A percentile compares a stretch with the other conserved stretches of the same genome.
Evolutionary conservation across 2,113 vertebrate genomes (phyloP).

Genomic region (Herpetotheres cachinnans): DNA sequence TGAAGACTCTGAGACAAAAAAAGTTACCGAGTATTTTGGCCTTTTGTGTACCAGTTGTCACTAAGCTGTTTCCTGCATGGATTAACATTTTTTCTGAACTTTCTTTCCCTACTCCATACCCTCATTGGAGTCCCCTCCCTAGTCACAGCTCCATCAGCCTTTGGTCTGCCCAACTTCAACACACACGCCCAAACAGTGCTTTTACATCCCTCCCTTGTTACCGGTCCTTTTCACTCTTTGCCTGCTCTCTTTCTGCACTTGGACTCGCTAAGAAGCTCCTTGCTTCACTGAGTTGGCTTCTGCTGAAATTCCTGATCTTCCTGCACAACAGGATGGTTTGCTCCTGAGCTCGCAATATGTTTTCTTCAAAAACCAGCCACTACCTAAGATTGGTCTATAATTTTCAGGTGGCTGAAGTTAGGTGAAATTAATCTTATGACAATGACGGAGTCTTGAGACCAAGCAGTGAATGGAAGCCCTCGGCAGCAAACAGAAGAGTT

Average conservation of each 20-base stretch:
- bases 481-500: not conserved
- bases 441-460: not conserved
- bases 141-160: not conserved
- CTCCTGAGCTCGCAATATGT: accelerated
- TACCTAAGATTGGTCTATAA: not conserved
- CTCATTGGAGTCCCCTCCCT: accelerated
- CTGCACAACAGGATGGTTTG: conserved; percentile 14
- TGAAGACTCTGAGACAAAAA: not conserved
- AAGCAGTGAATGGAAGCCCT: not conserved
- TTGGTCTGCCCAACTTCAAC: not conserved
- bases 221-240: not conserved
- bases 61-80: not conserved
- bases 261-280: not conserved
- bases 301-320: conserved; percentile 33
- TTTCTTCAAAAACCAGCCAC: conserved; percentile 1
- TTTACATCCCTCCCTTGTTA: not conserved
- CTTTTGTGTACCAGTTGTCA: not conserved
- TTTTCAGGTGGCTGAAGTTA: conserved; percentile 4
- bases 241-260: not conserved
- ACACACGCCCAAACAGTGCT: accelerated
- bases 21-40: accelerated
- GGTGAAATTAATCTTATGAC: not conserved
- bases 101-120: not conserved
- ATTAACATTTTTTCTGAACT: not conserved
- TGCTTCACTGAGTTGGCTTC: not conserved